Percentiles rank a stretch among this genome's conserved stretches.
These are phyloP conservation scores for Cavia porcellus DNA, from an alignment of 2,113 vertebrate genomes.

Conservation along the genomic window DNA sequence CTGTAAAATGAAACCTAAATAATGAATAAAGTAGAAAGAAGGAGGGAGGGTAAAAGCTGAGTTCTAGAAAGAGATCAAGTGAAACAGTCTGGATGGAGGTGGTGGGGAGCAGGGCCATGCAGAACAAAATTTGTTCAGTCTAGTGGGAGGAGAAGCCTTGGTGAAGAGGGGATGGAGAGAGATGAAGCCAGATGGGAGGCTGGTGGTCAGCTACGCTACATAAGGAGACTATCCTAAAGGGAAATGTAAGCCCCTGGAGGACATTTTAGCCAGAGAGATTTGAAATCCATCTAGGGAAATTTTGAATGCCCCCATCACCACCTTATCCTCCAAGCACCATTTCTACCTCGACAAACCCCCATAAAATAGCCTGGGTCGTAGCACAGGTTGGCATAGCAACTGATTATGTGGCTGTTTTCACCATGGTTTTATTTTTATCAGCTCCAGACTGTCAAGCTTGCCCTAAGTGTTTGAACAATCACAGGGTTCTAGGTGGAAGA, in stretches of 20 bases:
- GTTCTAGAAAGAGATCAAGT: background rate
- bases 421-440: conserved; percentile 33
- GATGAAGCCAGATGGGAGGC: background rate
- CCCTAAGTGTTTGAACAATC: background rate
- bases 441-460: background rate
- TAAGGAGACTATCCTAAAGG: background rate
- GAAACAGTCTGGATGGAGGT: background rate
- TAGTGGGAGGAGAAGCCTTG: background rate
- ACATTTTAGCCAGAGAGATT: background rate
- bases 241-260: background rate
- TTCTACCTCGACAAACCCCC: background rate
- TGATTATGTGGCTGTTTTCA: background rate
- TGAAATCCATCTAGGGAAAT: background rate
- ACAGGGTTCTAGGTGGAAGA: background rate
- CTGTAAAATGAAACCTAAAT: background rate
- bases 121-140: background rate
- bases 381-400: conserved; percentile 69
- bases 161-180: background rate
- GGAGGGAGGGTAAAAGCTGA: background rate
- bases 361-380: background rate
- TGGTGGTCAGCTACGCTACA: rapidly evolving
- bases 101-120: background rate
- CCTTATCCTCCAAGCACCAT: background rate
- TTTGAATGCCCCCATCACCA: background rate
- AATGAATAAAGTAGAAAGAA: background rate